Conservation (phyloP, 2,888 invertebrate species). For the Candidula unifasciata region DNA sequence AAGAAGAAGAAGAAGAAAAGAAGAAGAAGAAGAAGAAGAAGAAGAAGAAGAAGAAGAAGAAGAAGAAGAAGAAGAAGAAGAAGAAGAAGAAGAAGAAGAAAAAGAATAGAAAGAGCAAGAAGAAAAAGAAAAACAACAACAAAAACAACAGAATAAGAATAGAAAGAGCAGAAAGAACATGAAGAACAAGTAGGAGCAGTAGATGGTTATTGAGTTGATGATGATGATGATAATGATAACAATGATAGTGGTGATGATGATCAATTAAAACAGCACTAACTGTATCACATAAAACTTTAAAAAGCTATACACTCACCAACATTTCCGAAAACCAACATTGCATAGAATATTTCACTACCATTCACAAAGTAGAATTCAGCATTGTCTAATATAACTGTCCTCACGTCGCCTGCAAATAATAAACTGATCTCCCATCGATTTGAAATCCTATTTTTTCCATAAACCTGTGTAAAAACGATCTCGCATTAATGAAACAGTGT, state of each 20-base stretch:
- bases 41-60: not conserved
- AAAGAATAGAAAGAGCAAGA: constrained; percentile 1
- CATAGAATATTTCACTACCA: not conserved
- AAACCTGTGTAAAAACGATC: not conserved
- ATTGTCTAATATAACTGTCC: not conserved
- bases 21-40: not conserved
- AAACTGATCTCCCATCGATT: not conserved
- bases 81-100: not conserved
- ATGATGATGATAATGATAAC: too few relatives aligned
- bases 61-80: constrained; percentile 5
- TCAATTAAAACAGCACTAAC: not conserved
- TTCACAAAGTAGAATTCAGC: not conserved
- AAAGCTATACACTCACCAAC: not conserved
- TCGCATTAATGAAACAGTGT: not conserved
- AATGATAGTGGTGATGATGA: too few relatives aligned
- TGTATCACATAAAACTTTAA: too few relatives aligned
- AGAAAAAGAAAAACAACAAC: constrained; percentile 9
- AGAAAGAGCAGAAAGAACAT: too few relatives aligned
- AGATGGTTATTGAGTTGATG: too few relatives aligned
- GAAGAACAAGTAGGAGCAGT: too few relatives aligned
- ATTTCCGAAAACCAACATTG: not conserved
- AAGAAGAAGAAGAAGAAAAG: not conserved
- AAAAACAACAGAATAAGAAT: not conserved
- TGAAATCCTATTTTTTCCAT: not conserved
- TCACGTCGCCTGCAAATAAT: not conserved